Base-by-base conservation (phyloP, 2,888 invertebrate species). In the Helleia helle region DNA sequence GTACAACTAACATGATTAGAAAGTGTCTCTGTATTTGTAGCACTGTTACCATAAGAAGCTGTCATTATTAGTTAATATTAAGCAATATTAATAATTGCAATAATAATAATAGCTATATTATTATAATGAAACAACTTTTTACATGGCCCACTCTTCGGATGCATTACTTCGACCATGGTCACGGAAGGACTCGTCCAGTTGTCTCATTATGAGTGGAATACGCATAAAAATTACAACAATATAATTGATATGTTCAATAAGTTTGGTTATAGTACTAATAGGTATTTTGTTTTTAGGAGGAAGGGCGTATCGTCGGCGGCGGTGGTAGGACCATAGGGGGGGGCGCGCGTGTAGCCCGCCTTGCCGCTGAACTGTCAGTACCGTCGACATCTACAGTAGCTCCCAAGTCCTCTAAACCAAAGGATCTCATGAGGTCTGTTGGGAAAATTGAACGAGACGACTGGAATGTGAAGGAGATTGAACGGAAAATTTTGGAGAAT, bases 381-480 rank as follows among this genome's bases (percentile, higher is more conserved):
- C 84, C 86, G 2, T 80, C 85, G 0, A 8, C 5, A 73, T 77
- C 36, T 74, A 15, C 88, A 1, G 71, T 86, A 0, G 89, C 91
- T 13, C 92, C 92, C 54, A 57, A 61, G 6, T 48, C 71, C 0
- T 62, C 70, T 9, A 95, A 95, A 66, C 95, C 94, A 1, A 93
- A 92, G 71, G 95, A 95, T 73, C 84, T 96, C 46, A 86, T 93
- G 71, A 87, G 95, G 47, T 93, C 95, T 30, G 94, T 96, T 46
- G 95, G 95, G 39, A 93, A 93, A 77, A 93, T 96, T 50, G 95
- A 95, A 64, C 90, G 91, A 45, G 92, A 89, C 43, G 96, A 96
- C 71, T 96, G 96, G 95, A 95, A 96, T 72, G 91, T 96, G 24
- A 92, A 93, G 53, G 92, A 94, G 70, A 94, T 96, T 18, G 95